Conservation (phyloP, 1,140 invertebrate genomes). For the Zaprionus vittiger region DNA sequence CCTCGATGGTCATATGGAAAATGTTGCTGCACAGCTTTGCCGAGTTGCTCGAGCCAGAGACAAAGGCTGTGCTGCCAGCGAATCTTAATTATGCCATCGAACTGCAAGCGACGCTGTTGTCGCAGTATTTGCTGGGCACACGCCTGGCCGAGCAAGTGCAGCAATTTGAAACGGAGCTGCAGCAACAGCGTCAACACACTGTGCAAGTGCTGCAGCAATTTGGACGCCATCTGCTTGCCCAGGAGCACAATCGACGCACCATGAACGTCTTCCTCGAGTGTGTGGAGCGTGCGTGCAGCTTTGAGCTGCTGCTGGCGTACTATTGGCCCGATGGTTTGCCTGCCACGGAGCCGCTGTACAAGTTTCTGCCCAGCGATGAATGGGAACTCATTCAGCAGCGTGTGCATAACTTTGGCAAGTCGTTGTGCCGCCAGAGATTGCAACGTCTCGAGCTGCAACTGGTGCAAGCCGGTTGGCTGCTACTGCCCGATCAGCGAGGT, state of each 20-base stretch:
- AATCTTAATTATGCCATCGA: constrained; percentile 64
- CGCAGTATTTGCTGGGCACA: constrained; percentile 70
- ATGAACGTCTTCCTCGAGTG: constrained; percentile 78
- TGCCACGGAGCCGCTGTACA: constrained; percentile 33
- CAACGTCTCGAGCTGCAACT: constrained; percentile 66
- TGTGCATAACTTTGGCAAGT: constrained; percentile 77
- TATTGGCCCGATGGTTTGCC: constrained; percentile 69
- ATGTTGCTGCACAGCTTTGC: constrained; percentile 63
- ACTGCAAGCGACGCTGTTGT: constrained; percentile 65
- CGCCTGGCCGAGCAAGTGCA: constrained; percentile 71
- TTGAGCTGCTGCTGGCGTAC: constrained; percentile 61
- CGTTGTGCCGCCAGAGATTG: constrained; percentile 57
- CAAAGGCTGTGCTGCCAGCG: constrained; percentile 8
- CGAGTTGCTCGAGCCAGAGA: constrained; percentile 51
- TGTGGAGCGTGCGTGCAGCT: constrained; percentile 51
- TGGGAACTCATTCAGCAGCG: constrained; percentile 73
- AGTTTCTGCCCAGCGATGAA: constrained; percentile 59
- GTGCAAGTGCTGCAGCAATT: constrained; percentile 57
- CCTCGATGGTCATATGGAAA: constrained; percentile 80
- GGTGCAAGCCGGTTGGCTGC: constrained; percentile 45
- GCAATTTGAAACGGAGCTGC: constrained; percentile 42
- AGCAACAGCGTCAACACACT: constrained; percentile 51
- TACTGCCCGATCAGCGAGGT: constrained; percentile 16
- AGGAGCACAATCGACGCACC: constrained; percentile 68
- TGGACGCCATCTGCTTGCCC: constrained; percentile 53